Base-by-base conservation (phyloP, 2,113 vertebrate genomes). In the Misgurnus anguillicaudatus region DNA sequence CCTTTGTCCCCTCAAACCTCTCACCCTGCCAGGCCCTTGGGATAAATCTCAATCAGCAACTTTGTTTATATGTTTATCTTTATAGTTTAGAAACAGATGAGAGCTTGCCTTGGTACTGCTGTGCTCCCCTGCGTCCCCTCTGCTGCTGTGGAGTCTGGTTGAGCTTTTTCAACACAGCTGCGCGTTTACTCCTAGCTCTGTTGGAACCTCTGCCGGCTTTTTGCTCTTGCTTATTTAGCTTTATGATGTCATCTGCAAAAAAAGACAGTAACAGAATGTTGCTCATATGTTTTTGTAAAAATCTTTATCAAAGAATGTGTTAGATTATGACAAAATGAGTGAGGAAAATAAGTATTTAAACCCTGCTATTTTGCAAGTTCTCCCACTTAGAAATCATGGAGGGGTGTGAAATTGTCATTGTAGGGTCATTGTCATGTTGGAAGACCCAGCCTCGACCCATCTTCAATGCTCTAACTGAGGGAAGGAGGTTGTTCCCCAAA, bases 21-120 rank as follows among this genome's bases (percentile, higher is more conserved):
- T 74, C 11, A n/a, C 10, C 16, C 84, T 84, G 68, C 80, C 80
- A n/a, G 86, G 74, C 38, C 90, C 94, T 95, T 38, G 74, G 70
- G 45, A 45, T 19, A 64, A 16, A 39, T 16, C 6, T 64, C 31
- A 5, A 9, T 75, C 9, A 76, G 42, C 8, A 53, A 60, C 13
- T 21, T 57, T 51, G 48, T 51, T n/a, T 9, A 57, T 6, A 19
- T 57, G 53, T 13, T 51, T 57, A 17, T 57, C 7, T 9, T 57
- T 19, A 51, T 51, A 51, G 24, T 31, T 31, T 31, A 31, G 11
- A 48, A 63, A 66, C 45, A 45, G 55, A 48, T 61, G 16, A 17
- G 14, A 7, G 72, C 75, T 81, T 81, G 86, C 87, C 84, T 68
- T 80, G 80, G 51, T 83, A 61, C 21, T 69, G 68, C 58, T 81